Conservation (phyloP, 2,797 vertebrate species). For the Hafferia zeledoni region DNA sequence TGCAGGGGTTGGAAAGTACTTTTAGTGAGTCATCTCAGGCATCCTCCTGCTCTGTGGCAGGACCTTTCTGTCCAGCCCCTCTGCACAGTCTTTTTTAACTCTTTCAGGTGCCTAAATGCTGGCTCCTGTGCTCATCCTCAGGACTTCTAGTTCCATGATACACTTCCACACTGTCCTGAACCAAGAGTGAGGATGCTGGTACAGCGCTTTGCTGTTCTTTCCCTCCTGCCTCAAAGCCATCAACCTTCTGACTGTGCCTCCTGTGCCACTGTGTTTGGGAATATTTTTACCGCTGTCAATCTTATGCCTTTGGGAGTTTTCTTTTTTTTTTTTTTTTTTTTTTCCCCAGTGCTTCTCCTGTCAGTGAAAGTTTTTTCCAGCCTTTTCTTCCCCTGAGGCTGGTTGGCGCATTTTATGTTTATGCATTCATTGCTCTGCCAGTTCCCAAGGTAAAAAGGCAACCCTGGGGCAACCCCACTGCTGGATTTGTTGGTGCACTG, state of each 20-base stretch:
- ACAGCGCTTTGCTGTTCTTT: neutral
- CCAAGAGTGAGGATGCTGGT: neutral
- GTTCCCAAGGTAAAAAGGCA: neutral
- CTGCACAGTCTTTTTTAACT: neutral
- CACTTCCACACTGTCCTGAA: neutral
- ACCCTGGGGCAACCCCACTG: neutral
- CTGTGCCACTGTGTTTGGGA: constrained; percentile 22
- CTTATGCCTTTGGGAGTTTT: neutral
- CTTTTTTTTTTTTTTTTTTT: no score
- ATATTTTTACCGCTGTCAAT: constrained; percentile 44
- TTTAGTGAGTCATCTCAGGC: constrained; percentile 29
- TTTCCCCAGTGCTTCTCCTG: neutral
- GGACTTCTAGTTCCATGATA: neutral
- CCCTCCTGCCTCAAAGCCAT: neutral
- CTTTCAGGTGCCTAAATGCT: neutral
- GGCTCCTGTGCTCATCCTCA: neutral
- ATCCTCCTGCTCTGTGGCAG: constrained; percentile 2
- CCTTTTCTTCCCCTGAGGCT: neutral
- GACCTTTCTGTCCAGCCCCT: neutral
- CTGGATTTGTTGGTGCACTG: neutral
- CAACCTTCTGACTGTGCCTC: neutral
- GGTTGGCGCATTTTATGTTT: neutral
- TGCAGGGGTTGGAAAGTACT: constrained; percentile 20
- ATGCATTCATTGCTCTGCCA: neutral
- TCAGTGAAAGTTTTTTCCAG: constrained; percentile 42